phyloP scores from a whole-genome alignment of 2,888 invertebrate species.

The Caenorhabditis plicata region DNA sequence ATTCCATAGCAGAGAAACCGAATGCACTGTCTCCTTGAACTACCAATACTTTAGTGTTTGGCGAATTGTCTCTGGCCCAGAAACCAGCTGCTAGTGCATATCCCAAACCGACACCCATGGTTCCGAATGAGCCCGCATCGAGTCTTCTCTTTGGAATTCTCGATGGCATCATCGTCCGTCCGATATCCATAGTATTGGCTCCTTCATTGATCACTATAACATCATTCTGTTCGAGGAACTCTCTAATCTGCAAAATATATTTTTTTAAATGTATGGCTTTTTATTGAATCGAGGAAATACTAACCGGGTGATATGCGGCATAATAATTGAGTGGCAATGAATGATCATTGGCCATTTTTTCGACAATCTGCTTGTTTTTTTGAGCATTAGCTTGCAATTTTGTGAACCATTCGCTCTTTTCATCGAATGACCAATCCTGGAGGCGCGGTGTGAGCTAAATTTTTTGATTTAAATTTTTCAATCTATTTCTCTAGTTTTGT shows the following conservation, averaged over 20 bases:
- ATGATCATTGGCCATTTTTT: conserved; percentile 76
- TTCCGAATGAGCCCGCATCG: conserved; percentile 88
- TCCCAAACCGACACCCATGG: conserved; percentile 62
- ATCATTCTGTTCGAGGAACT: conserved; percentile 67
- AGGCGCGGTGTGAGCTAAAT: conserved; percentile 31
- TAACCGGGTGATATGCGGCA: conserved; percentile 82
- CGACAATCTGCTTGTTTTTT: conserved; percentile 51
- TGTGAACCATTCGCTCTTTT: conserved; percentile 44
- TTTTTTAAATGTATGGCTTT: not conserved
- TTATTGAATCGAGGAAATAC: conserved; percentile 1
- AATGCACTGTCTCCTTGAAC: conserved; percentile 96
- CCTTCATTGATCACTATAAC: conserved; percentile 92
- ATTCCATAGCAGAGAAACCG: conserved; percentile 96
- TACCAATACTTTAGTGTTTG: conserved; percentile 81
- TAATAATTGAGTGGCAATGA: conserved; percentile 87
- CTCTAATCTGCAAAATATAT: conserved; percentile 46
- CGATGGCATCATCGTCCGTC: conserved; percentile 70
- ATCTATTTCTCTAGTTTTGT: not conserved
- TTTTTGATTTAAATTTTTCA: not conserved
- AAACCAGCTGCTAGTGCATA: conserved; percentile 78
- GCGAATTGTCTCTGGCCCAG: conserved; percentile 81
- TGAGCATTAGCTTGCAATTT: conserved; percentile 41
- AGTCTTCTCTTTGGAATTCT: conserved; percentile 67
- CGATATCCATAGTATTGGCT: conserved; percentile 98
- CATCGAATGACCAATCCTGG: conserved; percentile 45